These are phyloP conservation scores for Candidula unifasciata DNA, from an alignment of 2,888 invertebrate genomes.

Conservation along the genomic window DNA sequence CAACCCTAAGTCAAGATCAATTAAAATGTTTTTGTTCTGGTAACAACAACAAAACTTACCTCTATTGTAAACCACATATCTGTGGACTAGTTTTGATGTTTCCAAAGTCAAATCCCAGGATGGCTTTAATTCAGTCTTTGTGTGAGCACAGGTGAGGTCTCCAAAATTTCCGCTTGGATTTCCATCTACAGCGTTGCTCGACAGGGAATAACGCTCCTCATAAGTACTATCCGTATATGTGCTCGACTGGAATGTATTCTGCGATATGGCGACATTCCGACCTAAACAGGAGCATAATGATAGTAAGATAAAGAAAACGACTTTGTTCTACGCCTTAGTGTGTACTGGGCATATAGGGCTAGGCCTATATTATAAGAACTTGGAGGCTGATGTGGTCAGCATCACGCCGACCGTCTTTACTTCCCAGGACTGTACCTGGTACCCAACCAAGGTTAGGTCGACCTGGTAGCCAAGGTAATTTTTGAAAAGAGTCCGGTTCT, in stretches of 20 bases:
- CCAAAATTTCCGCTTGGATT: not conserved
- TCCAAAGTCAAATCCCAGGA: not conserved
- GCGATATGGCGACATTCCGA: not conserved
- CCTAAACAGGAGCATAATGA: not conserved
- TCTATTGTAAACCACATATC: constrained; percentile 18
- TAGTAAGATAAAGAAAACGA: no score
- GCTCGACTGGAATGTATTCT: not conserved
- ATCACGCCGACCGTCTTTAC: no score
- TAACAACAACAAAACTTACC: not conserved
- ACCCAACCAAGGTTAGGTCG: no score
- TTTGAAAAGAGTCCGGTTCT: no score
- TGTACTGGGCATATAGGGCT: no score
- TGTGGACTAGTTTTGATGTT: not conserved
- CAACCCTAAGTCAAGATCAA: no score
- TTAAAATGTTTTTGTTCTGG: not conserved
- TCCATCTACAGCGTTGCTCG: constrained; percentile 16
- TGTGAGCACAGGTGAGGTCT: not conserved
- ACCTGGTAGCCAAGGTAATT: no score
- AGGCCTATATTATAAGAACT: no score
- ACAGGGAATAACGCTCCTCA: no score
- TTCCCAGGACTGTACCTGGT: no score
- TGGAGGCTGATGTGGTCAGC: no score
- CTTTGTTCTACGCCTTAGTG: no score
- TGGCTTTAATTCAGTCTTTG: not conserved
- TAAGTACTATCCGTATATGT: not conserved